Evolutionary conservation across 64 coral and sea anemone species (phyloP), one percentile per base, ranked within the genome.

Genomic region (Dendrophyllia cribrosa): DNA sequence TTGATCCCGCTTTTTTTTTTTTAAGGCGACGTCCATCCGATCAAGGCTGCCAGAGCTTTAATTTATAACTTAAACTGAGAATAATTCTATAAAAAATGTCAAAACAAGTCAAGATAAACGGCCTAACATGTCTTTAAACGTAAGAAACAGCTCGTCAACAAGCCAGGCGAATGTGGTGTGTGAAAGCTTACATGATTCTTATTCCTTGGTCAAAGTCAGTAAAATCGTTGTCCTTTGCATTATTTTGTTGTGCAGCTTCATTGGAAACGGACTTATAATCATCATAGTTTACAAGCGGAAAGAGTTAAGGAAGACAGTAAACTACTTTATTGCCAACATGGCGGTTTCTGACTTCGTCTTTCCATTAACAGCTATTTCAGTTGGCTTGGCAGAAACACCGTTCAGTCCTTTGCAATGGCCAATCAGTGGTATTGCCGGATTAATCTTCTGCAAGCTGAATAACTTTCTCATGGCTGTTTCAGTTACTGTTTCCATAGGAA

Each of bases 291-390:
- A 9, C 14, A 65, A n/a, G 25, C 58, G 23, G 16, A 60, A 61
- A 7, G 25, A 79, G 8, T 59, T 79, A 21, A 22, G 55, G 52
- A 61, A 22, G 5, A 79, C 53, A 1, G 59, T 47, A 5, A 60
- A 82, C 43, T 82, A 4, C 55, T 79, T 79, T 23, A 79, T 79
- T 79, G 21, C 59, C 22, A 79, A 61, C 24, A 79, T 79, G 51
- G 76, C 76, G 2, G 23, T 59, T 62, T 81, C 78, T 7, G 78
- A 64, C 78, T 7, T 81, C 45, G 22, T 79, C 5, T 79, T 59
- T 13, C 21, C 76, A 20, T 6, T 59, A 13, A 58, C 53, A 19
- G 23, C 0, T 25, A 34, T 15, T 44, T 24, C 58, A n/a, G 13
- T 34, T 16, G 43, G 23, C 10, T 9, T 62, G 44, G 6, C 58